Base-by-base conservation (phyloP, 2,113 vertebrate species). In the Coreoperca whiteheadi region DNA sequence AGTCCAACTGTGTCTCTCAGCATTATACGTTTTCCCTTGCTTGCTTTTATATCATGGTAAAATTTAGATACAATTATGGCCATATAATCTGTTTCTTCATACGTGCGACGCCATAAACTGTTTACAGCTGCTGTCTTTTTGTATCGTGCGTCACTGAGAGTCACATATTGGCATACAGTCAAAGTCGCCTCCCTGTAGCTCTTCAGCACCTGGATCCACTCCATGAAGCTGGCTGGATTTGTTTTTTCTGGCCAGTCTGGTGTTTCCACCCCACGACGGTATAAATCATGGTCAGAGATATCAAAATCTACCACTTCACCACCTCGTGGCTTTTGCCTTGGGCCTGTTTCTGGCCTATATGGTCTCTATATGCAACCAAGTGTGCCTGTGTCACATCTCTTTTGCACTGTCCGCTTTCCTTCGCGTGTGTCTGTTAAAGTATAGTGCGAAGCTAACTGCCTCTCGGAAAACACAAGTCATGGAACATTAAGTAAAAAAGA, bases 1-100 rank as follows among this genome's bases (percentile, higher is more conserved):
- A 91, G 84, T 80, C 39, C 73, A 77, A 61, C 67, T 51, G 82
- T 12, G n/a, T 75, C 80, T 59, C 69, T 30, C 0, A 82, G 76
- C 18, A 30, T 83, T 67, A 77, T 85, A 61, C 74, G 28, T 79
- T 48, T 65, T 46, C 50, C 15, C 14, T 72, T 41, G 70, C 76
- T 77, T 74, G 81, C 74, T 73, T 83, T 80, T 70, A 78, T 88
- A 80, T 88, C 56, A 61, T 0, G 54, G 64, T 34, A 34, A 87
- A 81, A n/a, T n/a, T n/a, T 81, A 67, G 53, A 6, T 25, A 28
- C 71, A 87, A 85, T 89, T 81, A 83, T 4, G 18, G 65, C 21
- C 6, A 6, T 23, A 59, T 59, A 61, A 69, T 77, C 43, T 54
- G 43, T 64, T 57, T 74, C 53, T 76, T 77, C 41, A 63, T 32